Percentiles rank a stretch among this genome's conserved stretches.
These are phyloP conservation scores for Cecropterus lyciades DNA, from an alignment of 1,140 invertebrate species.

Conservation along the genomic window DNA sequence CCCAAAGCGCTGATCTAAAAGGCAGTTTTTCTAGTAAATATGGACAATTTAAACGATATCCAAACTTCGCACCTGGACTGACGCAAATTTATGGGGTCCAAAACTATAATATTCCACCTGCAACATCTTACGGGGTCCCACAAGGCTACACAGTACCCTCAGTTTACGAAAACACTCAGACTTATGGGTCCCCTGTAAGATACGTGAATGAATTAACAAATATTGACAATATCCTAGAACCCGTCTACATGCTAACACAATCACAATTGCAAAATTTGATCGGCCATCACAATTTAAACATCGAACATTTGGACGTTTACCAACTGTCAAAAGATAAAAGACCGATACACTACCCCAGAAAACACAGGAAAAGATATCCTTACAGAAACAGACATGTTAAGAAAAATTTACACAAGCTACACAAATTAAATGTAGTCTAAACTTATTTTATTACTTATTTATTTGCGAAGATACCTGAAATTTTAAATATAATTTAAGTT, in stretches of 20 bases:
- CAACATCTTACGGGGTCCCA: conserved; percentile 48
- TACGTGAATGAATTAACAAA: conserved; percentile 38
- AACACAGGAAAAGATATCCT: conserved; percentile 53
- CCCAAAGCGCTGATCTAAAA: conserved; percentile 44
- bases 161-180: conserved; percentile 20
- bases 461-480: too few relatives aligned
- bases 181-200: conserved; percentile 35
- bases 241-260: conserved; percentile 67
- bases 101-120: conserved; percentile 31
- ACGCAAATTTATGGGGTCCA: conserved; percentile 38
- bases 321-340: conserved; percentile 54
- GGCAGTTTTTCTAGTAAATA: conserved; percentile 52
- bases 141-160: conserved; percentile 24
- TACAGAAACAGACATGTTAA: conserved; percentile 50
- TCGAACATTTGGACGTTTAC: conserved; percentile 69
- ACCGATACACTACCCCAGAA: conserved; percentile 42
- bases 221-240: conserved; percentile 50
- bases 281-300: conserved; percentile 68
- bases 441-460: too few relatives aligned
- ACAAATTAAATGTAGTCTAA: conserved; percentile 39
- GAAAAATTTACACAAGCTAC: conserved; percentile 60
- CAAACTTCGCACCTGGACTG: conserved; percentile 32
- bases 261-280: conserved; percentile 64
- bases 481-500: too few relatives aligned
- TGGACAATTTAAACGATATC: conserved; percentile 43